phyloP scores from a whole-genome alignment of 2,888 invertebrate species.

The Hydrotaea diabolus region DNA sequence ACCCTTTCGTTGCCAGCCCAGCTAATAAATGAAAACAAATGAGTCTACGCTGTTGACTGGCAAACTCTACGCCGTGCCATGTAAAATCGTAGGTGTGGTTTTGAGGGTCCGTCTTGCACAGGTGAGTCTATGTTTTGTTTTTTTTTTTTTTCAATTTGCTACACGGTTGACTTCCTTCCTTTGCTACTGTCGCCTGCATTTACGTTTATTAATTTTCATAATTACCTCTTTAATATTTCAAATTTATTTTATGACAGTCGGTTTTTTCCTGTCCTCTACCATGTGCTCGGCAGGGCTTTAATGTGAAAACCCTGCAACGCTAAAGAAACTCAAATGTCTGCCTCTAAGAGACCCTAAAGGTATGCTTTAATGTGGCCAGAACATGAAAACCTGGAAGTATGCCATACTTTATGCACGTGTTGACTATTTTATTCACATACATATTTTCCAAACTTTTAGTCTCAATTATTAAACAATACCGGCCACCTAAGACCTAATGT shows the following conservation, averaged over 20 bases:
- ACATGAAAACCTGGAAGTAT: conserved; percentile 34
- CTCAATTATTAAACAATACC: conserved; percentile 4
- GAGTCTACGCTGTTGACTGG: background rate
- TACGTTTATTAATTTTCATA: conserved; percentile 49
- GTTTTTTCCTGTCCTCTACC: background rate
- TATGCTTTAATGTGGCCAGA: conserved; percentile 34
- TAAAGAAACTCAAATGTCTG: background rate
- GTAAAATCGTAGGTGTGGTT: conserved; percentile 37
- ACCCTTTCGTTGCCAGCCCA: background rate
- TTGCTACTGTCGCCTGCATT: background rate
- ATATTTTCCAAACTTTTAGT: background rate
- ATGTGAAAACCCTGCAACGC: background rate
- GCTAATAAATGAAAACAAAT: conserved; percentile 27
- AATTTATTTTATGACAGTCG: conserved; percentile 41
- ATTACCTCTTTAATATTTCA: conserved; percentile 35
- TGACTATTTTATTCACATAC: conserved; percentile 3
- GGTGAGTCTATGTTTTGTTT: background rate
- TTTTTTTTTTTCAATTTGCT: background rate
- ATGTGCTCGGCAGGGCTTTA: background rate
- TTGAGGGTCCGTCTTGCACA: background rate
- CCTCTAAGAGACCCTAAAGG: conserved; percentile 10
- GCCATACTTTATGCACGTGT: conserved; percentile 38
- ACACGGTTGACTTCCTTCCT: background rate
- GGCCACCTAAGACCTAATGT: too few relatives aligned
- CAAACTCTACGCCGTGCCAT: background rate